These are phyloP conservation scores for Limenitis arthemis DNA, from an alignment of 2,888 invertebrate genomes.

Conservation along the genomic window DNA sequence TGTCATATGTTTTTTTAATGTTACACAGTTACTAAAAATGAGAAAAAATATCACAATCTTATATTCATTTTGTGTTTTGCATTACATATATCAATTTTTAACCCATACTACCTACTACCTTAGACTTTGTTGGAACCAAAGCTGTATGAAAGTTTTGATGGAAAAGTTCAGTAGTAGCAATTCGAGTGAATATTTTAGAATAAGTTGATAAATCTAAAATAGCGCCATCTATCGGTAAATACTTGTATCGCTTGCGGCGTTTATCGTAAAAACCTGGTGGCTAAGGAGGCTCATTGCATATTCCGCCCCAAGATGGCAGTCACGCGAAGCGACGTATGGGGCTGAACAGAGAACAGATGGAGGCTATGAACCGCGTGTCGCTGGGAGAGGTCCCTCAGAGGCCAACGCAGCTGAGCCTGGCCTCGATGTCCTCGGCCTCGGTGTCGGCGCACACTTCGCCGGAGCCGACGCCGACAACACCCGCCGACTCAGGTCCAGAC, in stretches of 20 bases:
- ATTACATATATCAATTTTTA: background rate
- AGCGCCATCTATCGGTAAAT: slow-evolving; percentile 27
- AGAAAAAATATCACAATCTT: too few species aligned
- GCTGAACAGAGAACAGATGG: slow-evolving; percentile 71
- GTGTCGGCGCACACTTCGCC: slow-evolving; percentile 68
- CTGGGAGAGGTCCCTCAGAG: slow-evolving; percentile 42
- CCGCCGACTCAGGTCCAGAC: slow-evolving; percentile 67
- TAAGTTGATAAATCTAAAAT: background rate
- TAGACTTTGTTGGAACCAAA: background rate
- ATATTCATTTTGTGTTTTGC: too few species aligned
- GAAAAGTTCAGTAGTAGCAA: too few species aligned
- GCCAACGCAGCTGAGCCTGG: slow-evolving; percentile 64
- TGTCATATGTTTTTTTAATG: background rate
- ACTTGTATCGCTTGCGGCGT: slow-evolving; percentile 26
- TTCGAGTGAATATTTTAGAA: background rate
- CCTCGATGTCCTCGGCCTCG: slow-evolving; percentile 65
- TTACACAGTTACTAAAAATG: background rate
- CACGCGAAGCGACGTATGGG: slow-evolving; percentile 72
- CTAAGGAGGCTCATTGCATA: slow-evolving; percentile 43
- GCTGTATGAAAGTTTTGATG: background rate
- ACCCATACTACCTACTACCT: background rate
- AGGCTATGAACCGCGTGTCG: slow-evolving; percentile 67
- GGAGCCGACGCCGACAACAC: slow-evolving; percentile 71
- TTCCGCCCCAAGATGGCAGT: slow-evolving; percentile 71
- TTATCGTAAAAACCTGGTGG: slow-evolving; percentile 32